Conservation (phyloP, 1,140 invertebrate species). For the Hormaphis cornu region DNA sequence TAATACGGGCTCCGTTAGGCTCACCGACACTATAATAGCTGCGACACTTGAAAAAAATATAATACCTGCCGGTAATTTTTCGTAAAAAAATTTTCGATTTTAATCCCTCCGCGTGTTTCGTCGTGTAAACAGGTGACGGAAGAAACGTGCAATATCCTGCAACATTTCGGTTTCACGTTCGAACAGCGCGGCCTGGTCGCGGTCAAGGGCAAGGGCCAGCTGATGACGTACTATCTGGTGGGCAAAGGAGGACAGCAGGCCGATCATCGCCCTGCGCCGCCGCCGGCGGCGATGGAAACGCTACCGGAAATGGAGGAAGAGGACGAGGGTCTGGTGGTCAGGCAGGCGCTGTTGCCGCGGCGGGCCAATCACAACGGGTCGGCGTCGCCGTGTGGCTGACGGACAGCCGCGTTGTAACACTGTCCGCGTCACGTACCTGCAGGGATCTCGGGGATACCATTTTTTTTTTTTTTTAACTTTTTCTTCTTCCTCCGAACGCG, state of each 20-base stretch:
- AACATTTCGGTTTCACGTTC: conserved; percentile 80
- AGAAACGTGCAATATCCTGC: conserved; percentile 76
- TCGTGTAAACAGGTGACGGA: conserved; percentile 65
- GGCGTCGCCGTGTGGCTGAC: not conserved
- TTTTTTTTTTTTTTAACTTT: not conserved
- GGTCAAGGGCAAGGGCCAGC: conserved; percentile 90
- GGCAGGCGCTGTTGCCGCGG: conserved; percentile 4
- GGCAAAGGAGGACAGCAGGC: conserved; percentile 47
- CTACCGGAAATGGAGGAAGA: conserved; percentile 38
- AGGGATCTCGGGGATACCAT: not conserved
- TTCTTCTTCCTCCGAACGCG: too few species aligned
- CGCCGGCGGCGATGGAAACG: conserved; percentile 35
- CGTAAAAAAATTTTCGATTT: too few species aligned
- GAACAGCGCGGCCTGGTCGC: conserved; percentile 82
- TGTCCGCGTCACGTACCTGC: too few species aligned
- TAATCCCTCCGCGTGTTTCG: too few species aligned
- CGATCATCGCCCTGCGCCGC: not conserved
- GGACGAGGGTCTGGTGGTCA: conserved; percentile 15
- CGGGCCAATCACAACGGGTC: not conserved
- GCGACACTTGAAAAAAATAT: too few species aligned
- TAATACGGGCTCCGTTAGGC: too few species aligned
- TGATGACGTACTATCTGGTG: conserved; percentile 87
- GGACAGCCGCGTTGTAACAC: too few species aligned
- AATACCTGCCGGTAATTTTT: too few species aligned
- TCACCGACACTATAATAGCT: too few species aligned